Evolutionary conservation across 2,888 invertebrate genomes (phyloP).

Genomic region (Julus scanicus): DNA sequence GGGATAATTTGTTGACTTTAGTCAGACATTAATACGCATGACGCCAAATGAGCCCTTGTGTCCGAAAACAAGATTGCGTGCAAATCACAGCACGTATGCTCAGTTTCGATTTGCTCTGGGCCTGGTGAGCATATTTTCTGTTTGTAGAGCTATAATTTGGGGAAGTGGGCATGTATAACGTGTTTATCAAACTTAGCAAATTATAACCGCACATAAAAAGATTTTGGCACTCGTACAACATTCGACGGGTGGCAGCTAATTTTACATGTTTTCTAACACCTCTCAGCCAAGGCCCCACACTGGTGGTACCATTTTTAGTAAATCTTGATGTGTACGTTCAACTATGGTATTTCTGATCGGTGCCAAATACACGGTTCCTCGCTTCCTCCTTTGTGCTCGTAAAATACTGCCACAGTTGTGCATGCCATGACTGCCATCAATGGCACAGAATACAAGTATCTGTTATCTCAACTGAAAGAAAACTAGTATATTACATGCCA

Average conservation of each 20-base stretch:
- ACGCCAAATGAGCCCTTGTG: neutral
- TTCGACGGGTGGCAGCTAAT: neutral
- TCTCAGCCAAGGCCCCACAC: neutral
- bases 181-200: neutral
- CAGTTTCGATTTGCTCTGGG: neutral
- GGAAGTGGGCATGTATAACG: neutral
- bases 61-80: neutral
- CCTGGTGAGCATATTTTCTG: neutral
- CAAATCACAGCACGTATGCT: neutral
- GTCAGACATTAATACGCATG: no score
- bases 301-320: neutral
- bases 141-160: neutral
- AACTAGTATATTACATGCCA: neutral
- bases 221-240: neutral
- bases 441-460: neutral
- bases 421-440: neutral
- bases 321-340: conserved; percentile 4
- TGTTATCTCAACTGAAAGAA: neutral
- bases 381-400: neutral
- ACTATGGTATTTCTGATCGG: neutral
- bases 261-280: conserved; percentile 12
- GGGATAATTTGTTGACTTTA: no score
- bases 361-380: conserved; percentile 14
- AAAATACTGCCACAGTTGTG: neutral
- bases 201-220: neutral